Base-by-base conservation (phyloP, 2,797 vertebrate species). In the Gallinago nigripennis region DNA sequence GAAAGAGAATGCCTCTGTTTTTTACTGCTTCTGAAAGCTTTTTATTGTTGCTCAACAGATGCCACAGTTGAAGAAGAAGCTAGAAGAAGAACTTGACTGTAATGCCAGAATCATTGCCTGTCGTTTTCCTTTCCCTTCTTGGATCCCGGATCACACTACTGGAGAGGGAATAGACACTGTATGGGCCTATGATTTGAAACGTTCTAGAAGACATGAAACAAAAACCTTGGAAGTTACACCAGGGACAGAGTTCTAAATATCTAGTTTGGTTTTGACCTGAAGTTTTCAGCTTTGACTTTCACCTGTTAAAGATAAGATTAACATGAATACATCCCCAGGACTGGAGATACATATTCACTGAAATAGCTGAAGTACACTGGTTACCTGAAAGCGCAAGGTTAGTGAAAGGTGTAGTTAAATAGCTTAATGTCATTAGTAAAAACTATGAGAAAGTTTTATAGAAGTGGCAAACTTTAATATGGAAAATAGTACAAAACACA, bases 81-180 rank as follows among this genome's bases (percentile, higher is more conserved):
- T 99, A 45, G 97, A 98, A 54, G 97, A 86, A 2, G 99, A 99
- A 93, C 97, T 99, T 31, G 90, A 97, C 16, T 96, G 76, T 23
- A 97, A 97, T 56, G 98, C 99, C 41, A 98, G 98, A 94, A 98
- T 99, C 90, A 98, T 99, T 51, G 99, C 99, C 30, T 99, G 99
- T 83, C 98, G 99, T 70, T 99, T 99, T 90, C 99, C 99, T 70
- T 99, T 99, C 86, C 99, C 99, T 5, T 98, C 97, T 56, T 99
- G 99, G 99, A 97, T 97, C 39, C 99, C 99, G 17, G 98, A 98
- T 96, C 95, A 95, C 12, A 97, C 98, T 13, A 71, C 96, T 3
- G 99, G 99, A 76, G 98, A 99, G 84, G 99, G 99, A 82, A 98
- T 98, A 50, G 99, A 99, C 95, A 98, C 99, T 0, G 99, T 99